These are phyloP conservation scores for Amblyopsis rosae DNA, from an alignment of 2,113 vertebrate species.

Conservation along the genomic window DNA sequence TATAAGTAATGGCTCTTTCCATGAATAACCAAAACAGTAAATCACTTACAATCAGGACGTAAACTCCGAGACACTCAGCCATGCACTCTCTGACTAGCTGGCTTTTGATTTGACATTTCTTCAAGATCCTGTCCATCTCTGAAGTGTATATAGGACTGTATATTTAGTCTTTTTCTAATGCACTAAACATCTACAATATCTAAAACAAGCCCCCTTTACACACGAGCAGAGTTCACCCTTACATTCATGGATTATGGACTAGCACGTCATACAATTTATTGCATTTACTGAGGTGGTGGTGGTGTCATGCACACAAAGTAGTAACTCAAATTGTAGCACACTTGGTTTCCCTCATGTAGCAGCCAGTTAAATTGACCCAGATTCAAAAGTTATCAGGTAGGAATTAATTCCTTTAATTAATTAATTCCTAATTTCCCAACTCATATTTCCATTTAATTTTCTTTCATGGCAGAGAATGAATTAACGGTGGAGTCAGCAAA, in stretches of 20 bases:
- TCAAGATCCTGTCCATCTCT: constrained; percentile 66
- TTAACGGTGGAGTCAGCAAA: too few species aligned
- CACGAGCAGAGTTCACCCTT: constrained; percentile 47
- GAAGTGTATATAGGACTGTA: background rate
- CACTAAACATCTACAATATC: background rate
- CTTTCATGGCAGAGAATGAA: too few species aligned
- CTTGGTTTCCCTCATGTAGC: background rate
- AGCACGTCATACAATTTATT: constrained; percentile 59
- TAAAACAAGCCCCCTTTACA: constrained; percentile 3
- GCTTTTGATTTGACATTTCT: constrained; percentile 63
- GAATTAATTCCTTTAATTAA: too few species aligned
- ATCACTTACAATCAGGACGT: constrained; percentile 72
- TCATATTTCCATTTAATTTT: too few species aligned
- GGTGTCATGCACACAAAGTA: background rate
- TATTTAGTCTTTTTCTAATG: background rate
- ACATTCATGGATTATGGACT: constrained; percentile 24
- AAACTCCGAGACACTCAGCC: constrained; percentile 74
- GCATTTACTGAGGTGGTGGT: background rate
- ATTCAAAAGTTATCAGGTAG: background rate
- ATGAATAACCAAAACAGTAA: background rate
- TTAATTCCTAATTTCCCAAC: too few species aligned
- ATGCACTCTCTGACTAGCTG: constrained; percentile 67
- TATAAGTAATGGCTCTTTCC: background rate
- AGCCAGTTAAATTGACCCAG: too few species aligned
- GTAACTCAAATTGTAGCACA: background rate